Evolutionary conservation across 2,888 invertebrate species (phyloP), one percentile per base, ranked within the genome.

Genomic region (Dimorphilus gyrociliatus): DNA sequence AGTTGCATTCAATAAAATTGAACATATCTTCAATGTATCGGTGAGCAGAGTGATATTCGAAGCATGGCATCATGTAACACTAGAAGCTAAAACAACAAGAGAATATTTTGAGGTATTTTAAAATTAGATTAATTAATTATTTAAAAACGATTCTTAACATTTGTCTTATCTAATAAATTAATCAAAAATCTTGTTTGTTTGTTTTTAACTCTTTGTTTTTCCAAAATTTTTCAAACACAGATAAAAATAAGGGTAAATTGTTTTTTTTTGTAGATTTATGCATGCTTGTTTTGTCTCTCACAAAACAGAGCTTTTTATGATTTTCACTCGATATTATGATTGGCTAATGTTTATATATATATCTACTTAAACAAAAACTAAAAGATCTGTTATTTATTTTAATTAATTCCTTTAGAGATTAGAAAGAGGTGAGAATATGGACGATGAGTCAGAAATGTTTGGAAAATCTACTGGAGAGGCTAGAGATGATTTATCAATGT

Each of bases 51-150:
- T 56, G 13, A 53, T 61, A 17, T 58, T 61, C 36, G 41, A 50
- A 25, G 54, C 55, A 5, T 61, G 61, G 61, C 49, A 50, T 33
- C 42, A 50, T 5, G 56, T 55, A 19, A 53, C 58, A 1, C 38
- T 52, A 17, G 53, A 57, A 33, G 53, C 60, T 7, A 48, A 52
- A 13, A 42, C 47, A 36, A 60, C 60, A 25, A 35, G 61, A 21
- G 61, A 61, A 43, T 61, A 61, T 35, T 61, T 61, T 38, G 61
- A 61, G 55, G 60, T 61, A 44, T 30, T 38, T 23, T 18, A n/a
- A n/a, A n/a, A n/a, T n/a, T n/a, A 10, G 13, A 16, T n/a, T n/a
- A n/a, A n/a, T n/a, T n/a, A n/a, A n/a, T n/a, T n/a, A n/a, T n/a
- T n/a, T n/a, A n/a, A n/a, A n/a, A n/a, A n/a, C n/a, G n/a, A n/a